Evolutionary conservation across 2,113 vertebrate genomes (phyloP), one percentile per base, ranked within the genome.

Genomic region (Ictalurus punctatus): DNA sequence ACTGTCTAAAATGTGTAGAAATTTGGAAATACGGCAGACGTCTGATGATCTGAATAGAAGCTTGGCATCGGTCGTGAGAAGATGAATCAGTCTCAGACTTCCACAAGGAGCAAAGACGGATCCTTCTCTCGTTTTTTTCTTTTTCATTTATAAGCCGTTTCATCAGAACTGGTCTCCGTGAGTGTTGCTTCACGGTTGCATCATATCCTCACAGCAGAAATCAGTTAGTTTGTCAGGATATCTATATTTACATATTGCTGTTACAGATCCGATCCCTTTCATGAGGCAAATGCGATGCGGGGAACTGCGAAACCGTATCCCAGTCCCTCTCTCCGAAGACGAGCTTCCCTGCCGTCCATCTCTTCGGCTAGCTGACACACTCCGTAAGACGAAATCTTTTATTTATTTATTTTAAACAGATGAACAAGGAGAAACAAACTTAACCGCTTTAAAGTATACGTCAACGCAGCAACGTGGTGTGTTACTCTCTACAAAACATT

Each of bases 171-270:
- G 79, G 52, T 59, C 74, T 83, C 37, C 59, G 44, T 63, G 9
- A 78, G 76, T 34, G 83, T 92, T 92, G 89, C 92, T 67, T 1
- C 40, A 48, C 23, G 37, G 82, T 92, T 92, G 91, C 92, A 92
- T 92, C 91, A 92, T 54, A 14, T 30, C 44, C 56, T 58, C 16
- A 40, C 21, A 85, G 82, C 78, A 78, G 58, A 82, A 83, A 73
- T 91, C 82, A 86, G 86, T 7, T 52, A 84, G 86, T 7, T 52
- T 85, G 30, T 54, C 65, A 81, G 84, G 84, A 84, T 83, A 63
- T 85, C 59, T 59, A 59, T 74, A 87, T 89, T 61, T 85, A 67
- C 84, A 89, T 92, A 74, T 83, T 86, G 78, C 85, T 90, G 58
- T 84, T 69, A 56, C 73, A 76, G 21, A 89, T 82, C n/a, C 37